Conservation (phyloP, 2,888 invertebrate species). For the Dynastes hyllus region DNA sequence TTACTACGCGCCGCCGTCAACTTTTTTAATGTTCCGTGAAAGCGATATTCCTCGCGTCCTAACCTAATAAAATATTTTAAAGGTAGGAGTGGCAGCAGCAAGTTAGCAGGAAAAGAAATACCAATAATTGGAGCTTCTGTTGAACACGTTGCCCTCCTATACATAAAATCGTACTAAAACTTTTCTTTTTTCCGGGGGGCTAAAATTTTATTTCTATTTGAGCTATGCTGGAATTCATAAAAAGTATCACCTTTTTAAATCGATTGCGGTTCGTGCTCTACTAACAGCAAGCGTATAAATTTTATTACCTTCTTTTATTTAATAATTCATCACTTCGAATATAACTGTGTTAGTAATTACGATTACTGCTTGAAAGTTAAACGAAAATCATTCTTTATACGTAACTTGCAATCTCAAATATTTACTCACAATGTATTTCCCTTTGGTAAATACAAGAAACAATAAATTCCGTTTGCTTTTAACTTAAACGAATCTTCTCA, state of each 20-base stretch:
- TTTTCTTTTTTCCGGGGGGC: neutral
- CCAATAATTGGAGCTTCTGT: constrained; percentile 10
- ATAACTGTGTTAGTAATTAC: too few relatives aligned
- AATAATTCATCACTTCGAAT: too few relatives aligned
- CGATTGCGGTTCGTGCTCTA: neutral
- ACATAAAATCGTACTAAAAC: constrained; percentile 12
- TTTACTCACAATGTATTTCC: neutral
- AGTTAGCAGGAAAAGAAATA: neutral
- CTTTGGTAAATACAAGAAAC: neutral
- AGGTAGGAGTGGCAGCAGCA: neutral
- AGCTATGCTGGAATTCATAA: neutral
- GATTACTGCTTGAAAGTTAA: too few relatives aligned
- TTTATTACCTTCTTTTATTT: neutral
- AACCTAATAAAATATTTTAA: constrained; percentile 25
- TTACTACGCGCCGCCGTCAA: neutral
- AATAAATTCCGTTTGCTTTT: neutral
- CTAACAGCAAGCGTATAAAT: neutral
- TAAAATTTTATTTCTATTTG: constrained; percentile 5
- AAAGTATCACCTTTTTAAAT: constrained; percentile 3
- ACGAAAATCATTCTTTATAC: too few relatives aligned
- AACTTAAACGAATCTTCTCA: constrained; percentile 3
- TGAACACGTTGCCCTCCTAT: constrained; percentile 21
- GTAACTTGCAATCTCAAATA: neutral
- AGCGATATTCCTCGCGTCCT: constrained; percentile 7
- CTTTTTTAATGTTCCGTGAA: constrained; percentile 21